These are phyloP conservation scores for Manis pentadactyla DNA, from an alignment of 2,797 vertebrate species.

Conservation along the genomic window DNA sequence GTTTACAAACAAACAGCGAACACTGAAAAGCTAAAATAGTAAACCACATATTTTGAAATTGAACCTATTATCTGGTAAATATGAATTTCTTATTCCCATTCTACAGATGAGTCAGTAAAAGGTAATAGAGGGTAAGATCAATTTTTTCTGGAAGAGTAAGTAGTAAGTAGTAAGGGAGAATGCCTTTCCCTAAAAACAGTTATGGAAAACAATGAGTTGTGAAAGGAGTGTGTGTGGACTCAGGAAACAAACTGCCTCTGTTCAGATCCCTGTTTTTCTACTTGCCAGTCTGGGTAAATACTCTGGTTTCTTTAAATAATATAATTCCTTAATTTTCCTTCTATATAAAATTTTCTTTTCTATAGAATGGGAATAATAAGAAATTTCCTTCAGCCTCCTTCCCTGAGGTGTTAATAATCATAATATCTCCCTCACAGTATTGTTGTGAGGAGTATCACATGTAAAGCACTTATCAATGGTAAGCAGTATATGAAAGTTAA, in stretches of 20 bases:
- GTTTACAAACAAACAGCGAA: neutral
- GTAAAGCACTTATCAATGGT: neutral
- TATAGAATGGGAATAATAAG: neutral
- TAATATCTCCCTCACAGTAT: neutral
- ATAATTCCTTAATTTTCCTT: neutral
- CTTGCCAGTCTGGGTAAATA: neutral
- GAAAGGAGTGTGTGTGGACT: neutral
- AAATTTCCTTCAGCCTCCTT: neutral
- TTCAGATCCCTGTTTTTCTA: neutral
- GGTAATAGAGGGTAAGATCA: neutral
- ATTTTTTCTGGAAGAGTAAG: neutral
- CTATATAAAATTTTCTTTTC: neutral
- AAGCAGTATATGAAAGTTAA: neutral
- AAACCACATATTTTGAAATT: neutral
- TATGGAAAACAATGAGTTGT: neutral
- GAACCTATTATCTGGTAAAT: neutral
- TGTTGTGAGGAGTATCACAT: neutral
- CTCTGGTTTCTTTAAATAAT: neutral
- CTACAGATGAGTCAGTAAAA: neutral
- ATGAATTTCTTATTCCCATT: neutral
- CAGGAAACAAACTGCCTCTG: neutral
- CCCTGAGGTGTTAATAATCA: neutral
- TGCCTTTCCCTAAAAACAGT: neutral
- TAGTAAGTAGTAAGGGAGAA: neutral
- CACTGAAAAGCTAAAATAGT: neutral